phyloP scores from a whole-genome alignment of 2,797 vertebrate genomes.

The Hemibagrus guttatus region DNA sequence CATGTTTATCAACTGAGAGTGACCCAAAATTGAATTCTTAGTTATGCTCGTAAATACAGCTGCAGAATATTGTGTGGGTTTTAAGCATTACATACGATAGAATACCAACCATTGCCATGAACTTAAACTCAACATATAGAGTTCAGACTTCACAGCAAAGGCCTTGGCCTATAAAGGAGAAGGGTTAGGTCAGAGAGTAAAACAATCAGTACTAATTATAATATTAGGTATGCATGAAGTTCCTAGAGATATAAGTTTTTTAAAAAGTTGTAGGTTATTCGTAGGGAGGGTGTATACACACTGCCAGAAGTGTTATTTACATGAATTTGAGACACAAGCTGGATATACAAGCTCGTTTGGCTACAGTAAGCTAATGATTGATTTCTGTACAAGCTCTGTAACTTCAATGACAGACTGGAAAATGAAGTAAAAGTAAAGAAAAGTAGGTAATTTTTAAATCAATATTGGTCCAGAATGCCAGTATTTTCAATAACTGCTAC shows the following conservation, averaged over 20 bases:
- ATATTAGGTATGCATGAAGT: background rate
- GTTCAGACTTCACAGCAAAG: constrained; percentile 87
- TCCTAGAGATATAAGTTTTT: no score
- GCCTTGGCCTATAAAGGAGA: constrained; percentile 85
- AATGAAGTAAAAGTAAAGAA: constrained; percentile 65
- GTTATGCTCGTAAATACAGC: constrained; percentile 92
- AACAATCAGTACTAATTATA: constrained; percentile 1
- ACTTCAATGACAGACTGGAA: constrained; percentile 79
- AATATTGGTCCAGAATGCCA: no score
- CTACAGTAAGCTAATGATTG: constrained; percentile 69
- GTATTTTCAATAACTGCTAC: no score
- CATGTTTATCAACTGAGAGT: constrained; percentile 82
- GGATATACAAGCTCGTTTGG: no score
- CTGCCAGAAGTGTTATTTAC: constrained; percentile 88
- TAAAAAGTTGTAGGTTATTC: background rate
- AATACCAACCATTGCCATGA: constrained; percentile 87
- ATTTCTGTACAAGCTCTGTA: constrained; percentile 89
- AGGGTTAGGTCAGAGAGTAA: constrained; percentile 65
- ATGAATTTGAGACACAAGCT: no score
- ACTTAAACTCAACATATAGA: constrained; percentile 88
- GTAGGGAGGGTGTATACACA: constrained; percentile 90
- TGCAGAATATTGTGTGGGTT: constrained; percentile 82
- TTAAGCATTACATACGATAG: constrained; percentile 85
- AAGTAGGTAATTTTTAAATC: background rate
- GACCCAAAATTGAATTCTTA: constrained; percentile 84